Percentiles rank a stretch among this genome's conserved stretches.
phyloP scores from a whole-genome alignment of 2,113 vertebrate genomes.

The Apeltes quadracus region DNA sequence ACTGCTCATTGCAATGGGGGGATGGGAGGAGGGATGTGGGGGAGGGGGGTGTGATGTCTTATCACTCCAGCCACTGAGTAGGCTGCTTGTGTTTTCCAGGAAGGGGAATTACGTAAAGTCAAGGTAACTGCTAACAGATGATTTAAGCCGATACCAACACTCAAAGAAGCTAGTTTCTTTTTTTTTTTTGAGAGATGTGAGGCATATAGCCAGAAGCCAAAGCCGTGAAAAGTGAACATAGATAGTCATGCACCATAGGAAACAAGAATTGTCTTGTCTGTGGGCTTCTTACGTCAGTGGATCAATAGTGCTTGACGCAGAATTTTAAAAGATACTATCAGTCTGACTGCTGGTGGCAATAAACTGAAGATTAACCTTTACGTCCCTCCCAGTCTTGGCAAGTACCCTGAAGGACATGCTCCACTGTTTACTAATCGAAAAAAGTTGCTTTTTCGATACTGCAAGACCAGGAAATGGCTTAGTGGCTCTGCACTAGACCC shows the following conservation, averaged over 20 bases:
- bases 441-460: slow-evolving; percentile 77
- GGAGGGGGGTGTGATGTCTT: slow-evolving; percentile 28
- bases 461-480: slow-evolving; percentile 62
- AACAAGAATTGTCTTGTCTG: slow-evolving; percentile 79
- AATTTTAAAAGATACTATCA: slow-evolving; percentile 82
- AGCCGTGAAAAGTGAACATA: slow-evolving; percentile 51
- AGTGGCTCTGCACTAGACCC: slow-evolving; percentile 64
- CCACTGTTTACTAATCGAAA: slow-evolving; percentile 79
- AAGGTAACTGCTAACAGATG: slow-evolving; percentile 48
- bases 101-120: slow-evolving; percentile 40
- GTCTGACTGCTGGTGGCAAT: slow-evolving; percentile 81
- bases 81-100: slow-evolving; percentile 57
- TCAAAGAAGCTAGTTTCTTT: slow-evolving; percentile 17
- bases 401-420: slow-evolving; percentile 80
- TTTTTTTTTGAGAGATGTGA: not conserved
- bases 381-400: slow-evolving; percentile 67
- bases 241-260: slow-evolving; percentile 66
- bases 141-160: slow-evolving; percentile 27
- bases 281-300: slow-evolving; percentile 69
- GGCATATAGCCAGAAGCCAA: slow-evolving; percentile 44
- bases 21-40: not conserved
- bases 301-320: slow-evolving; percentile 78
- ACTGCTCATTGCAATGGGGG: slow-evolving; percentile 46
- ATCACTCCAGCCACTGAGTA: slow-evolving; percentile 53
- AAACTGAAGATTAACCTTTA: slow-evolving; percentile 84